Base-by-base conservation (phyloP, 1,140 invertebrate genomes). In the Leptopilina clavipes region DNA sequence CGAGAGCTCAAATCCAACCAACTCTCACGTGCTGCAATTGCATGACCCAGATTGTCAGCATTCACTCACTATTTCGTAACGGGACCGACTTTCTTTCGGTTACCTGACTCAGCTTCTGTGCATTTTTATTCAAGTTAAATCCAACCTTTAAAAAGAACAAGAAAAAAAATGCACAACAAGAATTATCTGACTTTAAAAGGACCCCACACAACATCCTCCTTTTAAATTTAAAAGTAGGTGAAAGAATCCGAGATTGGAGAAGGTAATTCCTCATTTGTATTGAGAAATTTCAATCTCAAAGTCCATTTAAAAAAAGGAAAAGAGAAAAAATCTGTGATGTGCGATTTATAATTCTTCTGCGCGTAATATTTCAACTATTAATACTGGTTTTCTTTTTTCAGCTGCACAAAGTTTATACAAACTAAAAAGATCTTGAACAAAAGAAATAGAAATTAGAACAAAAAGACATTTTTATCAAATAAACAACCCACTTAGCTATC, bases 51-150 rank as follows among this genome's bases (percentile, higher is more conserved):
- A 88, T 89, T 82, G 82, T 75, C 86, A 79, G 84, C 88, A 88
- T 88, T 88, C 88, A 87, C 87, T 89, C 86, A 86, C 87, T 89
- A 89, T 89, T 89, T 89, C 88, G 88, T 89, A 89, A 89, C 88
- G 87, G 88, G 86, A 89, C 86, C 83, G 84, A 88, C 88, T 89
- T 89, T 89, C 87, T 88, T 89, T 88, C 85, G 77, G 76, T 65
- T 65, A 65, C 25, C 59, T 65, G 59, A 22, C 59, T 31, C 59
- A 65, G 59, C 59, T 65, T n/a, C 59, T 65, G 59, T 65, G 59
- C 59, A 65, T 22, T 65, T 31, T 65, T 65, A 65, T 65, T 65
- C 59, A 37, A 31, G 25, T 31, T 65, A 65, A 22, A 14, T 12
- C 11, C 59, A 1, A 8, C 56, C n/a, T 48, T 48, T 52, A 17